Percentiles rank a stretch among this genome's conserved stretches.
These are phyloP conservation scores for Drosophila meridiana DNA, from an alignment of 2,888 invertebrate species.

Conservation along the genomic window DNA sequence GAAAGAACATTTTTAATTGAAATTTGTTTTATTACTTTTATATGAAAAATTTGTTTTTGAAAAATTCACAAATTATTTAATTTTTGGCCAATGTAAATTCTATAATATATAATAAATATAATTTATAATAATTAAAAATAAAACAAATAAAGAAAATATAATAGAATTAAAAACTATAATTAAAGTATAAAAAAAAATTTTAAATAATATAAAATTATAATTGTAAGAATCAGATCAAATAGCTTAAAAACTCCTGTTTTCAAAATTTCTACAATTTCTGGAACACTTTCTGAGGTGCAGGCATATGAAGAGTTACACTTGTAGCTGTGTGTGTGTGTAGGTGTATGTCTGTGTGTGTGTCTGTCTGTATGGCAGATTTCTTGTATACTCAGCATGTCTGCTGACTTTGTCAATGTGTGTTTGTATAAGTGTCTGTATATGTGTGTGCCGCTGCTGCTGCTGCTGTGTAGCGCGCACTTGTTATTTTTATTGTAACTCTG, in stretches of 20 bases:
- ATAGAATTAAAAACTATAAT: not conserved
- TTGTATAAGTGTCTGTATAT: conserved; percentile 18
- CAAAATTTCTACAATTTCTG: conserved; percentile 12
- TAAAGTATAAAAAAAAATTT: not conserved
- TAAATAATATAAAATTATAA: not conserved
- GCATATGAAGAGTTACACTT: conserved; percentile 21
- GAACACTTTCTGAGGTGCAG: conserved; percentile 29
- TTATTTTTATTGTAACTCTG: conserved; percentile 78
- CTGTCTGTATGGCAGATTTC: conserved; percentile 40
- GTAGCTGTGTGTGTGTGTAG: conserved; percentile 6
- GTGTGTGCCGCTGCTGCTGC: conserved; percentile 28
- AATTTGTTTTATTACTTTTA: too few species aligned
- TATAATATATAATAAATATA: too few species aligned
- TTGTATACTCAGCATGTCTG: conserved; percentile 52
- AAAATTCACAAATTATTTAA: too few species aligned
- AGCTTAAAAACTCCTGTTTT: not conserved
- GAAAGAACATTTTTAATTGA: too few species aligned
- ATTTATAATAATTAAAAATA: too few species aligned
- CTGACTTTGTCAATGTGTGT: conserved; percentile 24
- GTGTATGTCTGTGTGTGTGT: conserved; percentile 17
- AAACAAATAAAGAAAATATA: too few species aligned
- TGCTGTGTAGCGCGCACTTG: conserved; percentile 55
- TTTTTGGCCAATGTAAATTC: too few species aligned
- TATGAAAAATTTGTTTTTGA: too few species aligned
- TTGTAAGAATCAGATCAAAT: not conserved